These are phyloP conservation scores for Sinonovacula constricta DNA, from an alignment of 1,140 invertebrate genomes.

Conservation along the genomic window DNA sequence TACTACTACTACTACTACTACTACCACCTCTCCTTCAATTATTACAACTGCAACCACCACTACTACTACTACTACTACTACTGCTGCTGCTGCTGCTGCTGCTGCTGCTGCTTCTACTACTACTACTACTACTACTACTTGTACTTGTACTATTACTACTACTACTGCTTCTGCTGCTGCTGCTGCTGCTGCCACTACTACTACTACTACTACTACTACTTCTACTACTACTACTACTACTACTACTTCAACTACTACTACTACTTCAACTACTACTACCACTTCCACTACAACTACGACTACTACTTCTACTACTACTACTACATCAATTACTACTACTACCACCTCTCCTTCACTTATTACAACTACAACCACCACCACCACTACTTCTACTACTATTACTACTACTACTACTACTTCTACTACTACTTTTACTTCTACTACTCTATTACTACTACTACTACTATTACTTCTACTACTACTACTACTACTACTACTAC, in stretches of 20 bases:
- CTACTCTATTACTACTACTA: too few relatives aligned
- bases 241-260: background rate
- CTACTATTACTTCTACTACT: too few relatives aligned
- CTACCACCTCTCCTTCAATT: slow-evolving; percentile 1
- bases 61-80: slow-evolving; percentile 14
- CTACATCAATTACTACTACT: background rate
- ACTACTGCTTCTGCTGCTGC: too few relatives aligned
- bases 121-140: background rate
- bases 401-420: background rate
- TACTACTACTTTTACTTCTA: background rate
- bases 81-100: background rate
- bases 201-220: slow-evolving; percentile 18
- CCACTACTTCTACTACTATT: background rate
- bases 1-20: slow-evolving; percentile 13
- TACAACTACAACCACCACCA: background rate
- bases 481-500: too few relatives aligned
- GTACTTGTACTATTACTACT: too few relatives aligned
- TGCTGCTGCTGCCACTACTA: slow-evolving; percentile 12
- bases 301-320: slow-evolving; percentile 2
- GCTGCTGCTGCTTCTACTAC: too few relatives aligned
- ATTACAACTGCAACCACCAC: slow-evolving; percentile 6
- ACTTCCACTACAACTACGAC: background rate
- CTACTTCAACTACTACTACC: background rate
- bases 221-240: slow-evolving; percentile 14
- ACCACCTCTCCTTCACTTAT: background rate